Evolutionary conservation across 2,797 vertebrate species (phyloP), one percentile per base, ranked within the genome.

Genomic region (Pachyuromys duprasi): DNA sequence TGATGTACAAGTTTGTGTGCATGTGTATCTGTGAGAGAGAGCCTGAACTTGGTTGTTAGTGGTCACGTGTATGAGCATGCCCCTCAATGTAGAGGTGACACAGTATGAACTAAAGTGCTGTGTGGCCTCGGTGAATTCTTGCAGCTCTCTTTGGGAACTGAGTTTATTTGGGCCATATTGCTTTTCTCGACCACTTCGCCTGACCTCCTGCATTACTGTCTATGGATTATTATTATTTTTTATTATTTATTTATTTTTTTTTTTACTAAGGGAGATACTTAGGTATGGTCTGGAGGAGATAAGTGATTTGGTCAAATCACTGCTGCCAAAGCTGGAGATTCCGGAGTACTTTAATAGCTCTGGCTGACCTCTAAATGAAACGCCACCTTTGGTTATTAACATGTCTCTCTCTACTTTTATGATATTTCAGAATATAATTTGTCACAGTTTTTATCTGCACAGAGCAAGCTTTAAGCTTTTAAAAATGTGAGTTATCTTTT

Each of bases 301-400:
- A 99, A 99, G 98, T 98, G 98, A 98, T 98, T 98, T 95, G 98
- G 98, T 98, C 98, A 98, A 98, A 98, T 98, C 94, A 31, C 98
- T 97, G 88, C 98, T 96, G 98, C 98, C 98, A 98, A 98, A 97
- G 97, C 98, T 97, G 96, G 97, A 98, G 98, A 98, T 98, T 98
- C 98, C 98, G 97, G 98, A 97, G 98, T 98, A 97, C 98, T 98
- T 98, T 98, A 98, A 99, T 98, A 98, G 98, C 98, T 98, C 98
- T 93, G 97, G 97, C 98, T 98, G 98, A 99, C 98, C 98, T 98
- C 98, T 98, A 98, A 98, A 98, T 98, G 98, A 98, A 98, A 97
- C 94, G 97, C 98, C 98, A 98, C 98, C 98, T 98, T 98, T 98
- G 97, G 98, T 98, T 98, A 99, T 99, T 99, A 98, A 99, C 98